phyloP scores from a whole-genome alignment of 2,113 vertebrate genomes.

The Ptilonorhynchus violaceus region DNA sequence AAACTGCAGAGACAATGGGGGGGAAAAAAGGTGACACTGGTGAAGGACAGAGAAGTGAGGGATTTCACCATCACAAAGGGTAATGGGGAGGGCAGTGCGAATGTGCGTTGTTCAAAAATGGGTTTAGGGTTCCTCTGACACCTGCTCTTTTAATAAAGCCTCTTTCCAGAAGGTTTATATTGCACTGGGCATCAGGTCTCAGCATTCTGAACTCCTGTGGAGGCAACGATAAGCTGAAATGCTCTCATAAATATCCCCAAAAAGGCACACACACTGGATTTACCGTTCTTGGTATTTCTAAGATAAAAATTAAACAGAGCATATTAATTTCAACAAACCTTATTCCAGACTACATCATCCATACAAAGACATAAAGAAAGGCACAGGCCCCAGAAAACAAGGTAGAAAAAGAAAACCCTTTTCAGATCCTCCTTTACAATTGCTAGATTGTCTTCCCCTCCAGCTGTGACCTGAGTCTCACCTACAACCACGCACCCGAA shows the following conservation, averaged over 20 bases:
- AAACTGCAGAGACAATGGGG: neutral
- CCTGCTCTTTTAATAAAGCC: neutral
- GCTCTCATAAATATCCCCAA: neutral
- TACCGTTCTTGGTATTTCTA: slow-evolving; percentile 8
- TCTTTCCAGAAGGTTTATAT: neutral
- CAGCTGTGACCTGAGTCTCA: neutral
- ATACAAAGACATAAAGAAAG: neutral
- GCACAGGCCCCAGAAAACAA: neutral
- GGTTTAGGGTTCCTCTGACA: neutral
- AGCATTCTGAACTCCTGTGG: neutral
- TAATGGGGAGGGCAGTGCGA: neutral
- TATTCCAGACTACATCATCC: neutral
- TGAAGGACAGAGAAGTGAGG: neutral
- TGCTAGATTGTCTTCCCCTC: neutral
- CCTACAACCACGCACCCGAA: neutral
- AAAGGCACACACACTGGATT: neutral
- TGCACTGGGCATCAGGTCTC: neutral
- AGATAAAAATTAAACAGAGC: neutral
- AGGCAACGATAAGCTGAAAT: neutral
- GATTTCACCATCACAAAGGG: neutral
- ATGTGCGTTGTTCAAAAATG: fast-evolving
- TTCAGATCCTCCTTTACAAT: neutral
- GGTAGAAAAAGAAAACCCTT: neutral
- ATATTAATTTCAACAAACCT: slow-evolving; percentile 26
- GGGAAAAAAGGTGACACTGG: neutral